A percentile compares a stretch with the other conserved stretches of the same genome.
Evolutionary conservation across 2,113 vertebrate species (phyloP).

Genomic region (Ceuthmochares aereus): DNA sequence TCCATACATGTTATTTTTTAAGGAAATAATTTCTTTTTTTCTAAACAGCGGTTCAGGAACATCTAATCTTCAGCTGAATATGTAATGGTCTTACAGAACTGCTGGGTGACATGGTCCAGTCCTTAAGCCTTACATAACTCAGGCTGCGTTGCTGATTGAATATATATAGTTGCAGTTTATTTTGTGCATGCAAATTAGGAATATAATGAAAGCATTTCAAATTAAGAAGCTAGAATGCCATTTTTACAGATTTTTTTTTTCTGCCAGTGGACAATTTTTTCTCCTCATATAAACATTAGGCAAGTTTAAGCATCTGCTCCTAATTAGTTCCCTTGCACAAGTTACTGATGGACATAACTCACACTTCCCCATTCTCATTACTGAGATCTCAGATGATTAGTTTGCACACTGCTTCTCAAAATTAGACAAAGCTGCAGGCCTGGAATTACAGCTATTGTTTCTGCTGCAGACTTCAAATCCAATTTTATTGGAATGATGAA

Average conservation of each 20-base stretch:
- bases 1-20: not conserved
- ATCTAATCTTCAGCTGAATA: slow-evolving; percentile 17
- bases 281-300: slow-evolving; percentile 43
- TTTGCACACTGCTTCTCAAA: slow-evolving; percentile 45
- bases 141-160: not conserved
- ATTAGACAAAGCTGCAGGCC: slow-evolving; percentile 5
- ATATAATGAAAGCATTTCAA: slow-evolving; percentile 31
- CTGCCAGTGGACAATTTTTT: slow-evolving; percentile 57
- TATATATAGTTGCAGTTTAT: not conserved
- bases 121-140: not conserved
- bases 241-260: slow-evolving; percentile 54
- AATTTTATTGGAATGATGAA: slow-evolving; percentile 36
- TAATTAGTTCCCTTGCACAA: slow-evolving; percentile 56
- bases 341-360: slow-evolving; percentile 24
- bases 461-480: slow-evolving; percentile 38
- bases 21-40: not conserved
- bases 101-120: slow-evolving; percentile 29
- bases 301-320: slow-evolving; percentile 61
- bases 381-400: slow-evolving; percentile 41
- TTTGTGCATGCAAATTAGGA: slow-evolving; percentile 58
- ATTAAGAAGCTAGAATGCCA: not conserved
- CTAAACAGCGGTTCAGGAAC: not conserved
- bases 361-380: not conserved
- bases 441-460: slow-evolving; percentile 25
- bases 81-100: not conserved